A percentile compares a stretch with the other conserved stretches of the same genome.
Evolutionary conservation across 2,888 invertebrate species (phyloP).

Genomic region (Cephus nigrinus): DNA sequence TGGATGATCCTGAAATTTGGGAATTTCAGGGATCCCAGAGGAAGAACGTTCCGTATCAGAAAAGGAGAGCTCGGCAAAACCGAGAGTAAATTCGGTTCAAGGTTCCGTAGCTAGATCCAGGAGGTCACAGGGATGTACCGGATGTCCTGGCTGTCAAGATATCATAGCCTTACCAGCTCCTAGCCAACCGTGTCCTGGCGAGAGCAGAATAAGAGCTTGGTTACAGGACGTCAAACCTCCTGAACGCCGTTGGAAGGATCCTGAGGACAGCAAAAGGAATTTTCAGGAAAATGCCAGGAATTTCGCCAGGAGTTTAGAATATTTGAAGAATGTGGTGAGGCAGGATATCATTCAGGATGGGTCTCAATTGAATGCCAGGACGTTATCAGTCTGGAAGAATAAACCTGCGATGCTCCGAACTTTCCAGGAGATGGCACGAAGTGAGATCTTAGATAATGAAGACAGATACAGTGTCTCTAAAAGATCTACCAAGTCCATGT

Average conservation of each 20-base stretch:
- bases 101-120: conserved; percentile 53
- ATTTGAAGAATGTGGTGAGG: conserved; percentile 45
- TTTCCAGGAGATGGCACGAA: conserved; percentile 50
- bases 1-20: neutral
- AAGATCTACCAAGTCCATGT: conserved; percentile 58
- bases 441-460: conserved; percentile 55
- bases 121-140: conserved; percentile 70
- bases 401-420: conserved; percentile 48
- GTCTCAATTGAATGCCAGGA: conserved; percentile 23
- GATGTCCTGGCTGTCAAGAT: conserved; percentile 75
- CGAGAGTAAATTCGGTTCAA: conserved; percentile 36
- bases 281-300: conserved; percentile 40
- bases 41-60: conserved; percentile 67
- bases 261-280: conserved; percentile 37
- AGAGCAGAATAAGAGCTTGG: conserved; percentile 62
- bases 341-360: conserved; percentile 31
- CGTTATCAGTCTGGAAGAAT: conserved; percentile 45
- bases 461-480: conserved; percentile 51
- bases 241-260: conserved; percentile 47
- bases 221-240: conserved; percentile 58
- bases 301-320: conserved; percentile 43
- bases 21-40: conserved; percentile 77
- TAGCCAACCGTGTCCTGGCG: conserved; percentile 48
- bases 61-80: conserved; percentile 60
- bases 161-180: conserved; percentile 31